Evolutionary conservation across 2,113 vertebrate genomes (phyloP), one percentile per base, ranked within the genome.

Genomic region (Phrynocephalus versicolor): DNA sequence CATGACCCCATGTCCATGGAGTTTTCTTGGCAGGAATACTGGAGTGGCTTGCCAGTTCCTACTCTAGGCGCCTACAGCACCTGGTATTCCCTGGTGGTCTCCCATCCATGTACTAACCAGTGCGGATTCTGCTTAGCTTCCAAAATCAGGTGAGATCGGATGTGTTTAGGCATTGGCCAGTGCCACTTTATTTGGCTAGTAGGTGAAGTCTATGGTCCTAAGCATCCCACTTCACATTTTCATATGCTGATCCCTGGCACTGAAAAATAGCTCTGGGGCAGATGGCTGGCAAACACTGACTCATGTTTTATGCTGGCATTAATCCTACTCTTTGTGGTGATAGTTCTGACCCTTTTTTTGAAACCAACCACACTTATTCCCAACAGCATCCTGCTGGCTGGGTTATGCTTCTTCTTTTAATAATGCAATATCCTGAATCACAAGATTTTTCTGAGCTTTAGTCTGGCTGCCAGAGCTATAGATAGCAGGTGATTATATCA

Each of bases 271-370:
- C 25, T 55, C 27, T 30, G 15, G 0, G 27, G 73, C 41, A 30
- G 25, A 78, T 67, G 14, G 12, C 41, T 80, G 37, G 60, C 27
- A 51, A 83, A 1, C 19, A 33, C 57, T 64, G 41, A 64, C 6
- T 33, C 45, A 51, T 18, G 35, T 30, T 81, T 73, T 58, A 25
- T 18, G 45, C 23, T 37, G 15, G 16, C 7, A 2, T 33, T 58
- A 23, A 78, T 6, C 35, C 58, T 25, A 21, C 5, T 41, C 35
- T 21, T 65, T 51, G 39, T 64, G 79, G 78, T 33, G 84, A 77
- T 87, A 87, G 12, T 67, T 82, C 57, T 74, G 30, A 87, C 73
- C 18, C 80, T 41, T 64, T 41, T 64, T 10, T 70, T 85, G 70
- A 79, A 30, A 57, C 15, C 30, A 70, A 71, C 70, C 55, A 1